Conservation (phyloP, 1,140 invertebrate genomes). For the Lithobius niger region DNA sequence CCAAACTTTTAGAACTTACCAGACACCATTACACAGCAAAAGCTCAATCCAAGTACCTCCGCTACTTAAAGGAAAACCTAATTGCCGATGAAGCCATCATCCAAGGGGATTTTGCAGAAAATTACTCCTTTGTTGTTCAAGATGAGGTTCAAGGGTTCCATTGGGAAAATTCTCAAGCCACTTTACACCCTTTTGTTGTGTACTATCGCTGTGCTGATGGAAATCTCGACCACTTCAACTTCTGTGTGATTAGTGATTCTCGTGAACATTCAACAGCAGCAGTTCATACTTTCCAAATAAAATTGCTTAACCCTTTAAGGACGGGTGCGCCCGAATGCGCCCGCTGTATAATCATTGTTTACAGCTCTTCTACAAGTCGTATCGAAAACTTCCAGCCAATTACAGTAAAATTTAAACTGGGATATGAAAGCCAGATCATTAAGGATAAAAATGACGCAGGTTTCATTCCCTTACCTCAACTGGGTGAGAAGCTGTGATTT, state of each 20-base stretch:
- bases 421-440: too few relatives aligned
- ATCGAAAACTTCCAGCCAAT: too few relatives aligned
- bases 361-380: too few relatives aligned
- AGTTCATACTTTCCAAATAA: constrained; percentile 16
- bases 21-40: not conserved
- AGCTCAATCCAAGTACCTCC: not conserved
- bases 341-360: too few relatives aligned
- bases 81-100: constrained; percentile 12
- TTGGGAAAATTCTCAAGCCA: constrained; percentile 14
- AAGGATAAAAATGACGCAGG: too few relatives aligned
- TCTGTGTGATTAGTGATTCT: constrained; percentile 16
- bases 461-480: too few relatives aligned
- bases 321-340: too few relatives aligned
- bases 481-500: too few relatives aligned
- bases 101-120: constrained; percentile 26
- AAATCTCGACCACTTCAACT: not conserved
- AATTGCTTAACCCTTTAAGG: too few relatives aligned
- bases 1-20: not conserved
- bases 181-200: constrained; percentile 13
- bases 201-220: constrained; percentile 14
- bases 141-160: constrained; percentile 20
- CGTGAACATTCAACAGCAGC: constrained; percentile 15
- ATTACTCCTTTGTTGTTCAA: constrained; percentile 25
- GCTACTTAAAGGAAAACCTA: constrained; percentile 13
- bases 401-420: too few relatives aligned